phyloP scores from a whole-genome alignment of 2,113 vertebrate genomes.

The Atrichornis clamosus region DNA sequence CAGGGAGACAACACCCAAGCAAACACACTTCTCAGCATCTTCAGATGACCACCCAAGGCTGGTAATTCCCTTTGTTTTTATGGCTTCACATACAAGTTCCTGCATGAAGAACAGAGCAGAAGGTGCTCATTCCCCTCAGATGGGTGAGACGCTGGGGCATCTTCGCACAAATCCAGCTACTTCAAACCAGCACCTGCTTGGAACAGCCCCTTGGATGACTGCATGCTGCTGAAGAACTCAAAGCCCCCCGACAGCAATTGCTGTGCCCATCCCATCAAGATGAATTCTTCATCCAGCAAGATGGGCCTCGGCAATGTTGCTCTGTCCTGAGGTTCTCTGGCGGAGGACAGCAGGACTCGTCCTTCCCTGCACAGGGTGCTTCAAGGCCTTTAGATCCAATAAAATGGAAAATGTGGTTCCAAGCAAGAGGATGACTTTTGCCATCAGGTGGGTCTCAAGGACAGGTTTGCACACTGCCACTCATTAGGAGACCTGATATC shows the following conservation, averaged over 20 bases:
- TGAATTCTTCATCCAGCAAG: neutral
- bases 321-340: neutral
- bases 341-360: accelerated
- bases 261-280: neutral
- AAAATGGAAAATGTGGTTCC: neutral
- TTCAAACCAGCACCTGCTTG: neutral
- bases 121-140: neutral
- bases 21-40: neutral
- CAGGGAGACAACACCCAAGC: neutral
- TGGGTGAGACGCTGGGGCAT: neutral
- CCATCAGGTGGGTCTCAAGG: neutral
- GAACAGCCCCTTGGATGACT: neutral
- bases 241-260: neutral
- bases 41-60: neutral
- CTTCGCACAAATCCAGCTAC: neutral
- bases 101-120: neutral
- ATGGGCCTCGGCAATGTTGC: neutral
- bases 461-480: neutral
- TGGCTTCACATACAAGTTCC: neutral
- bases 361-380: neutral
- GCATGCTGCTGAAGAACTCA: neutral
- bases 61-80: neutral
- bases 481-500: neutral
- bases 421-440: neutral
- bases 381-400: neutral